Evolutionary conservation across 2,797 vertebrate genomes (phyloP), one percentile per base, ranked within the genome.

Genomic region (Manis crassicaudata): DNA sequence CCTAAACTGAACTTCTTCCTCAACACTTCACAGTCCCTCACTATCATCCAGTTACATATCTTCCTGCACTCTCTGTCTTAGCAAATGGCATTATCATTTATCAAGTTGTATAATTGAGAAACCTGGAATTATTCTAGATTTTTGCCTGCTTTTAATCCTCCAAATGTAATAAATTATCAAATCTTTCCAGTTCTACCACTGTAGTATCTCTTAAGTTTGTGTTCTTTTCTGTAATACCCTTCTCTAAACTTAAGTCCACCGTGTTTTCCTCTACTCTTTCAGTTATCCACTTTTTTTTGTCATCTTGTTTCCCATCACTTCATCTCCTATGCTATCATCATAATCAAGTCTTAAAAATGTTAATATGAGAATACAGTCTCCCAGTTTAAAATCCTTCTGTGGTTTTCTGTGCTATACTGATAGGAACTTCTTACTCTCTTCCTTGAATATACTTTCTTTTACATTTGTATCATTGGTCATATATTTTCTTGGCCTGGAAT

Each of bases 361-460:
- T 56, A 58, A 58, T 76, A 16, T 85, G 27, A 60, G 43, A 43
- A 50, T 54, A 76, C 20, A 79, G 11, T 75, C 84, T 87, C 81
- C 75, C 40, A 86, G 52, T 54, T 92, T 79, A 92, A 89, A 79
- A 76, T 40, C n/a, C 65, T 70, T 83, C 43, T 79, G 6, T 86
- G 58, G 32, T 88, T 63, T 25, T 90, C 25, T 80, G n/a, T 79
- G 29, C 35, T 90, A 18, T 75, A 8, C 60, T 32, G 80, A 40
- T 25, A 84, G 60, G 32, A 65, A 80, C 37, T 77, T 90, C 20
- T 85, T 72, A 12, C 4, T 79, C 14, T 90, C 43, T 70, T 75
- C 58, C 65, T 95, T 87, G 40, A 92, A 75, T 88, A 75, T 87
- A 56, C 35, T 35, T 89, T 90, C 12, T 88, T 46, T 46, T 46